Evolutionary conservation across 2,797 vertebrate genomes (phyloP), one percentile per base, ranked within the genome.

Genomic region (Acanthurus leucopareius): DNA sequence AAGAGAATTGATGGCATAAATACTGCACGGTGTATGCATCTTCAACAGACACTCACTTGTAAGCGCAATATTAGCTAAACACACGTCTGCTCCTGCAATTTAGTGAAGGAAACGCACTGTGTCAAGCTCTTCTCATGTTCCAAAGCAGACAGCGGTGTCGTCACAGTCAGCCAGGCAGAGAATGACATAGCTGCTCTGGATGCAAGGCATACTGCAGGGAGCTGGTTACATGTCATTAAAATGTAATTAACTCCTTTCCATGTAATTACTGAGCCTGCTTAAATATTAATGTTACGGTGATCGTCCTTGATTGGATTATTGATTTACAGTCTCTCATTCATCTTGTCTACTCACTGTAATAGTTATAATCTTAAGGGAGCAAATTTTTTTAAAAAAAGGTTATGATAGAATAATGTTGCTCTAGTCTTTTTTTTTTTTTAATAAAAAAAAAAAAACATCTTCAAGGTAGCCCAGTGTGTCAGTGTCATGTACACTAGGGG

Each of bases 141-240:
- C 3, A 4, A 61, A 35, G 66, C 42, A 53, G 54, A 68, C 68
- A 53, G 53, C 40, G 5, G 72, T 28, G 49, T 54, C 15, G 45
- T 69, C 49, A 44, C 66, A 54, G 65, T 76, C 47, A 56, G 8
- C 69, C 20, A 2, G 32, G 65, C 82, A 53, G 28, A 22, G 57
- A 22, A 25, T 56, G 44, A 65, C 28, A 16, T 25, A 5, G 42
- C 77, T 66, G 70, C 62, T 79, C 54, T 20, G 47, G 70, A 80
- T 69, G 28, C 61, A 48, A 60, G 57, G n/a, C 75, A 7, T 11
- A n/a, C 69, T 35, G 38, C 67, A 67, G 51, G 62, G 22, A 54
- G 62, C 48, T 65, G 70, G 52, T 74, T 68, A 79, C 72, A 85
- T 80, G 65, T 75, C 68, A 82, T 88, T 77, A 65, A 82, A 83